Conservation (phyloP, 2,888 invertebrate species). For the Ichneumoninae sp. region DNA sequence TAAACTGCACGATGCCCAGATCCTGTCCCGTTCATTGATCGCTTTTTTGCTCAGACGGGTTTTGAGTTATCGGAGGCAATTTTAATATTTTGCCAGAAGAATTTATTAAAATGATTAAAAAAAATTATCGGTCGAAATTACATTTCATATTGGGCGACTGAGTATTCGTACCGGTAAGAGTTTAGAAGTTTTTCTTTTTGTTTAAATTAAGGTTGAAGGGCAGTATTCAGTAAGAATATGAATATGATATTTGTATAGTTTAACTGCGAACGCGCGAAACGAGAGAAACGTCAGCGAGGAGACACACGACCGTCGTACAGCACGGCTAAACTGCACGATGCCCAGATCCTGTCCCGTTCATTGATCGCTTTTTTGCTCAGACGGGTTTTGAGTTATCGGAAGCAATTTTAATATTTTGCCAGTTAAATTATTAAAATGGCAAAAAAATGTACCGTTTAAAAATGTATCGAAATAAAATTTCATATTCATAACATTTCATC, state of each 20-base stretch:
- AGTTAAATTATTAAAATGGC: neutral
- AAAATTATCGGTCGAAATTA: neutral
- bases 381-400: constrained; percentile 70
- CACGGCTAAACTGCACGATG: constrained; percentile 34
- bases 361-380: constrained; percentile 43
- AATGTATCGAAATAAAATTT: neutral
- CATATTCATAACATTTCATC: neutral
- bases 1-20: constrained; percentile 37
- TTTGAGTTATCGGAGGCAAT: constrained; percentile 69
- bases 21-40: constrained; percentile 39
- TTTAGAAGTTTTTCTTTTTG: too few relatives aligned
- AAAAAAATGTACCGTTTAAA: neutral
- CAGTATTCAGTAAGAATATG: too few relatives aligned
- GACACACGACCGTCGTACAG: constrained; percentile 34
- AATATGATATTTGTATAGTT: constrained; percentile 14
- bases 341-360: constrained; percentile 30
- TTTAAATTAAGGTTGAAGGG: too few relatives aligned
- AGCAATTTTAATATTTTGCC: constrained; percentile 67
- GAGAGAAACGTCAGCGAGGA: constrained; percentile 61
- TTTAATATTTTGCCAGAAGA: constrained; percentile 59
- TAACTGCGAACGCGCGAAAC: constrained; percentile 60
- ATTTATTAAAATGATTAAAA: neutral
- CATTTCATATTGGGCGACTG: neutral
- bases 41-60: constrained; percentile 63
- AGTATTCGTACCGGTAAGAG: neutral